phyloP scores from a whole-genome alignment of 2,888 invertebrate genomes.

The Spilarctia lutea region DNA sequence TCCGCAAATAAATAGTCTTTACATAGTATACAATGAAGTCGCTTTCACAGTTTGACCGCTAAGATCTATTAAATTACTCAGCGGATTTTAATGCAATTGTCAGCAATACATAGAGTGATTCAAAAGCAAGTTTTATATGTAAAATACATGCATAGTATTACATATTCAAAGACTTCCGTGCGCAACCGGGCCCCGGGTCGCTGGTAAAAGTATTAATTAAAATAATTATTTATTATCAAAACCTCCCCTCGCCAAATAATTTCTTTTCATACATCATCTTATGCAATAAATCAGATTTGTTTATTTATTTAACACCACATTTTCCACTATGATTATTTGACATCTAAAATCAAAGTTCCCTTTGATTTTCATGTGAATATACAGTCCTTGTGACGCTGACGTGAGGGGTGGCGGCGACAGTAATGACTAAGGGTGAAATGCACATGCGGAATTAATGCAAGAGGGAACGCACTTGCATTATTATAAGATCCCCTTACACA shows the following conservation, averaged over 20 bases:
- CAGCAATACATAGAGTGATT: no score
- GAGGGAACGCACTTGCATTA: slow-evolving; percentile 15
- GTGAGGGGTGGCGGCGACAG: slow-evolving; percentile 54
- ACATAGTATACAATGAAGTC: no score
- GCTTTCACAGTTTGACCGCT: no score
- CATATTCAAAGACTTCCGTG: no score
- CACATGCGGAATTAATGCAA: slow-evolving; percentile 27
- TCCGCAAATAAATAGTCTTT: no score
- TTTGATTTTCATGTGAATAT: slow-evolving; percentile 30
- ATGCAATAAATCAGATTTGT: slow-evolving; percentile 1
- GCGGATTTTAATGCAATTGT: no score
- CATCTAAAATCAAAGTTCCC: slow-evolving; percentile 15
- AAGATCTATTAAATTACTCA: no score
- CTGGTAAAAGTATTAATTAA: no score
- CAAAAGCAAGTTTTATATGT: no score
- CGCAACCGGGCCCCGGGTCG: no score
- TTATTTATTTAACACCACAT: slow-evolving; percentile 3
- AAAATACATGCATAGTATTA: no score
- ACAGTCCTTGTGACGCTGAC: slow-evolving; percentile 59
- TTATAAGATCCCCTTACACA: slow-evolving; percentile 9
- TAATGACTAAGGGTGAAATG: slow-evolving; percentile 45
- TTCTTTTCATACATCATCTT: not conserved
- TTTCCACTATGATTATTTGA: slow-evolving; percentile 2
- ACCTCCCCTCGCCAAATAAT: not conserved
- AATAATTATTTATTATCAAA: not conserved